phyloP scores from a whole-genome alignment of 2,888 invertebrate genomes.

The Scaptomyza polygonia region DNA sequence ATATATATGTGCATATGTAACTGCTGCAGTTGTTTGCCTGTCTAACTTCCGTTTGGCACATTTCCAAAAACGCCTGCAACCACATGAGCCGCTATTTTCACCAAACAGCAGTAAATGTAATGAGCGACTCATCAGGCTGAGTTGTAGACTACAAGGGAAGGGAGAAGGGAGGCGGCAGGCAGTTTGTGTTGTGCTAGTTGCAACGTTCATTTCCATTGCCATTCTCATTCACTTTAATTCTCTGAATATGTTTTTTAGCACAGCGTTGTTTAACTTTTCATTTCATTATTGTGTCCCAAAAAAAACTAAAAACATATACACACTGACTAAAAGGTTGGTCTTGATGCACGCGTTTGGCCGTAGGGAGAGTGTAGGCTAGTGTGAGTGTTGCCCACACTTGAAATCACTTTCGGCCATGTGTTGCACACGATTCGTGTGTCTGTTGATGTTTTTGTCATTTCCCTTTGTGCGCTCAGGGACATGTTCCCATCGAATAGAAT shows the following conservation, averaged over 20 bases:
- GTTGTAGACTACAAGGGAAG: background rate
- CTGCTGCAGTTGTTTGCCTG: conserved; percentile 32
- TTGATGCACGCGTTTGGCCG: conserved; percentile 16
- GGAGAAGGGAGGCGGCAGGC: background rate
- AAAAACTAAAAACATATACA: background rate
- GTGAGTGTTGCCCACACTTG: conserved; percentile 27
- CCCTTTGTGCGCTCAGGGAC: conserved; percentile 38
- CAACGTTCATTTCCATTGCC: conserved; percentile 25
- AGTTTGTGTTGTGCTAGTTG: conserved; percentile 2
- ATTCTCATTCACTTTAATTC: conserved; percentile 57
- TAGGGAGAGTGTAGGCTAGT: background rate
- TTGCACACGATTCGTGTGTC: conserved; percentile 22
- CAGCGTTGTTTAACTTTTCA: conserved; percentile 62
- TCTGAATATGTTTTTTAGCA: conserved; percentile 32
- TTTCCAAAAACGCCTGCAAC: conserved; percentile 60
- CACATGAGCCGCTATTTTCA: conserved; percentile 54
- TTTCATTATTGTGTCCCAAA: conserved; percentile 61
- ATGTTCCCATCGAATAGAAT: conserved; percentile 11
- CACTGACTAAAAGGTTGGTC: conserved; percentile 20
- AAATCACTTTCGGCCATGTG: conserved; percentile 63
- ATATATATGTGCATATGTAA: background rate
- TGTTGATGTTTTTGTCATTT: conserved; percentile 34
- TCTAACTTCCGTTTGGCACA: conserved; percentile 60
- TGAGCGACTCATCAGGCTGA: conserved; percentile 13
- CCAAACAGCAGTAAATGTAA: conserved; percentile 31